Evolutionary conservation across 1,140 invertebrate genomes (phyloP).

Genomic region (Popillia japonica): DNA sequence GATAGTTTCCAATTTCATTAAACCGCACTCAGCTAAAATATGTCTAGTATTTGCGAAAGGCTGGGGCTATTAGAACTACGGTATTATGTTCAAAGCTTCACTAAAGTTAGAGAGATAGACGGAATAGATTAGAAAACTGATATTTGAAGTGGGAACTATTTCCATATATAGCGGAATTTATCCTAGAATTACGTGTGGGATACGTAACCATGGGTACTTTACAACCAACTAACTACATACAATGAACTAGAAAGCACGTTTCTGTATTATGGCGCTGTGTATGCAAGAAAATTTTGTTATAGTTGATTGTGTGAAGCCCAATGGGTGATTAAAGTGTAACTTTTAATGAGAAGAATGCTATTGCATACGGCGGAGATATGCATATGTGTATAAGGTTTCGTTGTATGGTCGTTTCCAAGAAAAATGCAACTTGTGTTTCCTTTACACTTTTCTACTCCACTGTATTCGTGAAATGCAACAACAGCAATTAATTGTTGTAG

Average conservation of each 20-base stretch:
- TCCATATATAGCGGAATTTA: slow-evolving; percentile 34
- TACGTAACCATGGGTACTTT: not conserved
- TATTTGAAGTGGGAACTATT: slow-evolving; percentile 34
- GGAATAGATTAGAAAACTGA: slow-evolving; percentile 34
- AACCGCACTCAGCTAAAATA: slow-evolving; percentile 36
- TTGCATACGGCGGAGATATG: not conserved
- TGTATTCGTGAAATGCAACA: no score
- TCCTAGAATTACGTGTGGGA: slow-evolving; percentile 19
- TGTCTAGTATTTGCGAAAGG: slow-evolving; percentile 37
- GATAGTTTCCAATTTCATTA: slow-evolving; percentile 39
- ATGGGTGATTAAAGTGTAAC: not conserved
- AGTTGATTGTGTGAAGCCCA: not conserved
- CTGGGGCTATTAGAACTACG: slow-evolving; percentile 28
- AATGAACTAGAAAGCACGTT: not conserved
- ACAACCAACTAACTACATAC: not conserved
- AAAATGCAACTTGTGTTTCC: no score
- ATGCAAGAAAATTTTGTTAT: not conserved
- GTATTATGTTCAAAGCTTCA: slow-evolving; percentile 35
- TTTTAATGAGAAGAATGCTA: not conserved
- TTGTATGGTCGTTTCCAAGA: no score
- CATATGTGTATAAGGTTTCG: no score
- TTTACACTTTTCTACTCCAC: no score
- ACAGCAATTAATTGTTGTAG: no score
- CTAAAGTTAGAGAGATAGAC: slow-evolving; percentile 27
- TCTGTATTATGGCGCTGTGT: not conserved